These are phyloP conservation scores for Melanotaenia maccullochi DNA, from an alignment of 2,797 vertebrate genomes.

Conservation along the genomic window DNA sequence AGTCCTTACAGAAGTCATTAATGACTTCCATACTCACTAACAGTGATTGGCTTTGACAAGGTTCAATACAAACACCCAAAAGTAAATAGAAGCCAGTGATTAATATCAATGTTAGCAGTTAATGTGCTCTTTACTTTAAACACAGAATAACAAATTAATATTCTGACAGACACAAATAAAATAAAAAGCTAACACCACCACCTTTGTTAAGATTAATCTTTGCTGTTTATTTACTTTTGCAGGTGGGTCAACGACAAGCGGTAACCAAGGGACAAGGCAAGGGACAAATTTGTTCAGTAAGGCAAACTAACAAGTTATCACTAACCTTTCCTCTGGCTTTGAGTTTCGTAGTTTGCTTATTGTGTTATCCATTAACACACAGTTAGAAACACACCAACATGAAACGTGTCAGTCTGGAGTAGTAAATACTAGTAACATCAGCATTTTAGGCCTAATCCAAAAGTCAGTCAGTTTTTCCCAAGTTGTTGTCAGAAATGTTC, in stretches of 20 bases:
- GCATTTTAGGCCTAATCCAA: background rate
- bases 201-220: background rate
- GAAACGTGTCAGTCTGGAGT: slow-evolving; percentile 5
- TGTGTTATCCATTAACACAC: slow-evolving; percentile 70
- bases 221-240: slow-evolving; percentile 61
- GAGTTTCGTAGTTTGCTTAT: slow-evolving; percentile 42
- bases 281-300: slow-evolving; percentile 94
- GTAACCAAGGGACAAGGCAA: slow-evolving; percentile 90
- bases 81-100: background rate
- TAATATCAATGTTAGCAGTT: background rate
- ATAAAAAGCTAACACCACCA: background rate
- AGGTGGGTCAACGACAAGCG: slow-evolving; percentile 87
- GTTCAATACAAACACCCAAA: background rate
- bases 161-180: background rate
- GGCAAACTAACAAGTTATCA: slow-evolving; percentile 77
- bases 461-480: background rate
- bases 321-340: slow-evolving; percentile 60
- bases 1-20: slow-evolving; percentile 39
- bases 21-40: slow-evolving; percentile 6
- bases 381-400: slow-evolving; percentile 1
- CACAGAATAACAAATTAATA: background rate
- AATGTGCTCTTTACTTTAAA: background rate
- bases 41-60: slow-evolving; percentile 10
- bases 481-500: background rate
- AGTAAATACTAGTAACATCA: background rate